Evolutionary conservation across 2,797 vertebrate species (phyloP), one percentile per base, ranked within the genome.

Genomic region (Coregonus sp.): DNA sequence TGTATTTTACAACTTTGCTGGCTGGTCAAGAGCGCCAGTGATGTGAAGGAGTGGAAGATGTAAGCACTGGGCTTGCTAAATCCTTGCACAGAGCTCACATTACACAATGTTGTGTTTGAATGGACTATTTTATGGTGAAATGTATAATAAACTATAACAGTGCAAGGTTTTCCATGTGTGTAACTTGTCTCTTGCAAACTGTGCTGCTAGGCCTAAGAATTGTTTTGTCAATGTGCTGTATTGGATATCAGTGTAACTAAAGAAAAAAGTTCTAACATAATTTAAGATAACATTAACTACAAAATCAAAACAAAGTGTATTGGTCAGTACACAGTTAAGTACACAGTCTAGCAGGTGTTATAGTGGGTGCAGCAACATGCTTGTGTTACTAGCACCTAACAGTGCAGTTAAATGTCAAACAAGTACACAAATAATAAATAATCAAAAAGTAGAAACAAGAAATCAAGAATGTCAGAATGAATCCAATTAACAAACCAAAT

Each of bases 21-120:
- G 78, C 81, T 11, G 11, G 71, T 79, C 51, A n/a, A n/a, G 72
- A 51, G 67, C 81, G 85, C 87, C 85, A 89, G 80, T 86, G 84
- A 88, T 79, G 79, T 85, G 84, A 86, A 82, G 83, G 69, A 83
- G 25, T 84, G 80, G 75, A 70, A 16, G 69, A 73, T 73, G 71
- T 31, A 35, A 67, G 31, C 31, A 33, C 31, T 33, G 31, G 31
- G 31, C 2, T 33, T 33, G 31, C 31, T 33, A 33, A 33, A 3
- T 33, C 31, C 3, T 33, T 33, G 2, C 31, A 33, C 75, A 77
- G 75, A 83, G 80, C 81, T 89, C 83, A 4, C 18, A 80, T 89
- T 86, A 85, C 80, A 33, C 74, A 40, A 75, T 81, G 82, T 75
- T 80, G 77, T 82, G 72, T 79, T 74, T 77, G 47, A 72, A 81